Evolutionary conservation across 2,888 invertebrate genomes (phyloP), one percentile per base, ranked within the genome.

Genomic region (Octonoba sinensis): DNA sequence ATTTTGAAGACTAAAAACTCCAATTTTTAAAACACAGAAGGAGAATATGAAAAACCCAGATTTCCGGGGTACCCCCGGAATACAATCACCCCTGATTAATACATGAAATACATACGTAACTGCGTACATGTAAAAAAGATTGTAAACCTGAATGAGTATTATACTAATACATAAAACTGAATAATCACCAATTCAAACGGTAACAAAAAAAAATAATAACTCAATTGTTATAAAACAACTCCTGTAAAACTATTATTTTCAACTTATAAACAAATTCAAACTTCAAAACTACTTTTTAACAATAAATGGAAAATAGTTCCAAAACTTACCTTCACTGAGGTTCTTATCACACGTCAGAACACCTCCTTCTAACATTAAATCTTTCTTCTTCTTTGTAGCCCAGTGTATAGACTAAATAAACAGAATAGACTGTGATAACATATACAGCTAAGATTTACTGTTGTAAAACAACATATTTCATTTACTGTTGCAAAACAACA

Each of bases 371-470:
- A 95, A 93, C 86, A 94, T 91, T 88, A 95, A 93, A 86, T 95
- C 95, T 89, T 95, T 95, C 86, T 95, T 95, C 89, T 95, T 95
- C 54, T 95, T 94, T 84, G 93, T 94, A 84, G 93, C 93, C 96
- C 96, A 96, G 88, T 96, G 96, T 94, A 96, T 95, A 70, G 95
- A 95, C 93, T 96, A 69, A 83, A 71, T 1, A 11, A 36, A 36
- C 8, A 22, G 13, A 4, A 22, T 1, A 51, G 8, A 44, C 4
- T 3, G 20, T 18, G 0, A 69, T 20, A 49, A 20, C 36, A 57
- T 15, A 44, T 24, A 24, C 2, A 59, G 8, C 15, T 46, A 60
- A 62, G 20, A 62, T 27, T 27, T 51, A 73, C n/a, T n/a, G n/a
- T n/a, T n/a, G n/a, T n/a, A n/a, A n/a, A n/a, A n/a, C n/a, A n/a